Percentiles rank a stretch among this genome's conserved stretches.
Evolutionary conservation across 2,797 vertebrate genomes (phyloP).

Genomic region (Sebastes alutus): DNA sequence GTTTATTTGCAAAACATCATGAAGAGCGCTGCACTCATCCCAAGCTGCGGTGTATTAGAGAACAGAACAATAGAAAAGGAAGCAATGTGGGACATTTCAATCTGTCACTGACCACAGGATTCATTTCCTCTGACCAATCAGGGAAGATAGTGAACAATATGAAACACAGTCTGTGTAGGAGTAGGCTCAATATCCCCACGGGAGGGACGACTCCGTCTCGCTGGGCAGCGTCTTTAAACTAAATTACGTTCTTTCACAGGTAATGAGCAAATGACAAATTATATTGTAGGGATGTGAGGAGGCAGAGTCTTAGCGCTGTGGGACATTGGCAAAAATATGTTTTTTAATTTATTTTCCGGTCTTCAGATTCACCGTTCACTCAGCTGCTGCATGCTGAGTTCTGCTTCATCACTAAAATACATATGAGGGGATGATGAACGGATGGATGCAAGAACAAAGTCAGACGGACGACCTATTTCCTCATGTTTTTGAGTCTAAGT

Average conservation of each 20-base stretch:
- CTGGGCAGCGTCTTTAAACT: neutral
- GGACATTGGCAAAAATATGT: neutral
- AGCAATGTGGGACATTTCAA: slow-evolving; percentile 6
- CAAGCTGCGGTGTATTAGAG: neutral
- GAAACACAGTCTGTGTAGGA: neutral
- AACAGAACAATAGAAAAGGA: neutral
- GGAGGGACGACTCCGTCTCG: neutral
- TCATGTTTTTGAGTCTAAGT: no score
- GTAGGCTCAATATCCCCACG: neutral
- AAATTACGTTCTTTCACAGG: slow-evolving; percentile 23
- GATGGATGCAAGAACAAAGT: neutral
- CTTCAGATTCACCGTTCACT: neutral
- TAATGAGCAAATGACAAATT: slow-evolving; percentile 24
- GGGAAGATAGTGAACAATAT: neutral
- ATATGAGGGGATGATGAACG: neutral
- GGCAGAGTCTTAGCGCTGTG: neutral
- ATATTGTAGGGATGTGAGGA: neutral
- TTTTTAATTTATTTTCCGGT: neutral
- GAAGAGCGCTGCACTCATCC: neutral
- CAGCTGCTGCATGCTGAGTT: neutral
- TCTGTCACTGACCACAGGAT: slow-evolving; percentile 11
- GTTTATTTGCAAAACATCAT: neutral
- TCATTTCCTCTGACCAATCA: slow-evolving; percentile 7
- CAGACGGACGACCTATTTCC: neutral
- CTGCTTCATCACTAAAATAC: neutral